Conservation (phyloP, 92 coral and sea anemone genomes). For the Phenganax marumi region DNA sequence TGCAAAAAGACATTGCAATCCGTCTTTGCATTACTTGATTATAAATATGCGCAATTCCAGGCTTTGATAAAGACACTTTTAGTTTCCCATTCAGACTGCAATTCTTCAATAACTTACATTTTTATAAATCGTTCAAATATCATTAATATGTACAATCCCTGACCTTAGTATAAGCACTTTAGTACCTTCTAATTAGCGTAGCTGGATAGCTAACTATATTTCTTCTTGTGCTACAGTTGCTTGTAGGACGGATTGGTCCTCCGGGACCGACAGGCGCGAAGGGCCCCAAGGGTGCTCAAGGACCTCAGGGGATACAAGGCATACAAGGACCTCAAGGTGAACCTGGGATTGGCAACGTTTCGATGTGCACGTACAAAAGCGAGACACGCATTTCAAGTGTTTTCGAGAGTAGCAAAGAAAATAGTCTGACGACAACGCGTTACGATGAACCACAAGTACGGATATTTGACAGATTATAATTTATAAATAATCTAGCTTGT, state of each 20-base stretch:
- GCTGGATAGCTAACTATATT: background rate
- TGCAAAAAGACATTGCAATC: too few species aligned
- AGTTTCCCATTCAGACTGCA: too few species aligned
- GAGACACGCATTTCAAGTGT: background rate
- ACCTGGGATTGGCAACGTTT: conserved; percentile 27
- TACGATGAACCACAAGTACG: conserved; percentile 22
- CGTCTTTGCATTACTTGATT: too few species aligned
- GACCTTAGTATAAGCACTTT: background rate
- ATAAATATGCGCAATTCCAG: too few species aligned
- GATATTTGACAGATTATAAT: too few species aligned
- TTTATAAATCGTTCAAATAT: too few species aligned
- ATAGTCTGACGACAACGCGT: background rate
- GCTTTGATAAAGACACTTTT: too few species aligned
- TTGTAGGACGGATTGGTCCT: background rate
- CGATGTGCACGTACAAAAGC: conserved; percentile 18
- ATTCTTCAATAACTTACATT: too few species aligned
- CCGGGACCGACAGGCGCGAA: conserved; percentile 7
- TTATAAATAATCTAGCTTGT: too few species aligned
- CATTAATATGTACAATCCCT: too few species aligned
- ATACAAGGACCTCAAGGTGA: conserved; percentile 32
- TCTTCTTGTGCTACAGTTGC: background rate
- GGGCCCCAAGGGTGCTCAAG: conserved; percentile 16
- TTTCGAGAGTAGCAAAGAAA: background rate
- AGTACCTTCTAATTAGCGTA: background rate
- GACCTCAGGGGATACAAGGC: conserved; percentile 8